A percentile compares a stretch with the other conserved stretches of the same genome.
Conservation (phyloP, 2,888 invertebrate genomes). For the Cylloceria caligata region DNA sequence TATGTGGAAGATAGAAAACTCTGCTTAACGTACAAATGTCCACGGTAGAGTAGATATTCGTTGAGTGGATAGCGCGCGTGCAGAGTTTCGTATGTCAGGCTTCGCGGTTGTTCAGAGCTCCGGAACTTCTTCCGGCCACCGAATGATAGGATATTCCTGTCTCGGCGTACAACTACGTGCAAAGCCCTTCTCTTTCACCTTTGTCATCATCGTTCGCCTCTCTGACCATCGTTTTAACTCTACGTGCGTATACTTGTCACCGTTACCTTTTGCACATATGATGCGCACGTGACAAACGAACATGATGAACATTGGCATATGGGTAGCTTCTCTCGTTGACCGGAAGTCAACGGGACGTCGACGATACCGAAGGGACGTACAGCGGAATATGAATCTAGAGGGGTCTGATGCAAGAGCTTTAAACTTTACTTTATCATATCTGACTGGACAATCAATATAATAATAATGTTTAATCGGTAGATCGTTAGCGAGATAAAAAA, state of each 20-base stretch:
- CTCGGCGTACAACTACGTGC: conserved; percentile 70
- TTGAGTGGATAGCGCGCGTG: conserved; percentile 32
- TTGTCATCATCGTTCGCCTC: conserved; percentile 46
- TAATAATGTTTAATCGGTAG: no score
- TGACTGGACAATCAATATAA: neutral
- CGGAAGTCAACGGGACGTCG: conserved; percentile 63
- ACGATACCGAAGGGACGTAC: conserved; percentile 17
- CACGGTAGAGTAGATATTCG: neutral
- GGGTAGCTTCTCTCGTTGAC: conserved; percentile 47
- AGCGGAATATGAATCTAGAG: neutral
- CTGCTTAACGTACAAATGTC: conserved; percentile 13
- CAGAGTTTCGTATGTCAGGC: conserved; percentile 44
- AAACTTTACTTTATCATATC: neutral
- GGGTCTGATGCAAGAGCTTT: neutral
- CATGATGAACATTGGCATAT: conserved; percentile 14
- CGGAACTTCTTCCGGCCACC: conserved; percentile 79
- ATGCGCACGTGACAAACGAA: conserved; percentile 42
- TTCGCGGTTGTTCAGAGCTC: conserved; percentile 70
- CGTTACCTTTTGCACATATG: conserved; percentile 40
- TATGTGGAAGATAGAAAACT: conserved; percentile 17
- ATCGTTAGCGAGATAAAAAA: no score
- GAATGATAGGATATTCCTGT: conserved; percentile 77
- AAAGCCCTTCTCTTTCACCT: conserved; percentile 57
- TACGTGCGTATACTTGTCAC: conserved; percentile 36
- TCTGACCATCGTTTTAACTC: conserved; percentile 7